Evolutionary conservation across 2,113 vertebrate genomes (phyloP).

Genomic region (Phocoena phocoena): DNA sequence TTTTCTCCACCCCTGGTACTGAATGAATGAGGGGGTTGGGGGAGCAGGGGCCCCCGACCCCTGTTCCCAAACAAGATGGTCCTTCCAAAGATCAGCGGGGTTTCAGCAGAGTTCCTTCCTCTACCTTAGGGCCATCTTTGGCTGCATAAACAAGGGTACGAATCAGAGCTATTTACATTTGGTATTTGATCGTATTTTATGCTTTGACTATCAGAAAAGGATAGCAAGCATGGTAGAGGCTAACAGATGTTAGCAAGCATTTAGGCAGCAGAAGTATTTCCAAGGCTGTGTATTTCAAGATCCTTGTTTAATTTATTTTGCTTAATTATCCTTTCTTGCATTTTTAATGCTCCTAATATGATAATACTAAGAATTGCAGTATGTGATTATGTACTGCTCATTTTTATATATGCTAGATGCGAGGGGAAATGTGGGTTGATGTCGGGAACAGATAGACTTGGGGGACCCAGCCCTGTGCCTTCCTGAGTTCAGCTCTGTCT

Average conservation of each 20-base stretch:
- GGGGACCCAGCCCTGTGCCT: not conserved
- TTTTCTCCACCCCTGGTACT: not conserved
- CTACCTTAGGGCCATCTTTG: not conserved
- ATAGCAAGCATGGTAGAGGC: accelerated
- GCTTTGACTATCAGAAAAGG: not conserved
- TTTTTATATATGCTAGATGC: not conserved
- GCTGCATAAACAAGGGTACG: not conserved
- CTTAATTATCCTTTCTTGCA: conserved; percentile 72
- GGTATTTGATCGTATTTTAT: not conserved
- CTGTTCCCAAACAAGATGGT: not conserved
- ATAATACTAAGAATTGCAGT: not conserved
- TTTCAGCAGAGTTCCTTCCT: not conserved
- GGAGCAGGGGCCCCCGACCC: not conserved
- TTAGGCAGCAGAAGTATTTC: not conserved
- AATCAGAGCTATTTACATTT: not conserved
- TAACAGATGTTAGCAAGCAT: not conserved
- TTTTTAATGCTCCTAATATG: conserved; percentile 66
- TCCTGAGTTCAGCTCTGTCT: no score
- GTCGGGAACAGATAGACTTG: not conserved
- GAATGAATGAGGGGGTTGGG: not conserved
- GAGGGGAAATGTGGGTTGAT: not conserved
- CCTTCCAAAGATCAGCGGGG: not conserved
- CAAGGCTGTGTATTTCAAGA: conserved; percentile 57
- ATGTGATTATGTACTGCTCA: not conserved
- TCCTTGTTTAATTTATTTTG: conserved; percentile 63